Percentiles rank a stretch among this genome's conserved stretches.
Conservation (phyloP, 2,888 invertebrate species). For the Chrysolina americana region DNA sequence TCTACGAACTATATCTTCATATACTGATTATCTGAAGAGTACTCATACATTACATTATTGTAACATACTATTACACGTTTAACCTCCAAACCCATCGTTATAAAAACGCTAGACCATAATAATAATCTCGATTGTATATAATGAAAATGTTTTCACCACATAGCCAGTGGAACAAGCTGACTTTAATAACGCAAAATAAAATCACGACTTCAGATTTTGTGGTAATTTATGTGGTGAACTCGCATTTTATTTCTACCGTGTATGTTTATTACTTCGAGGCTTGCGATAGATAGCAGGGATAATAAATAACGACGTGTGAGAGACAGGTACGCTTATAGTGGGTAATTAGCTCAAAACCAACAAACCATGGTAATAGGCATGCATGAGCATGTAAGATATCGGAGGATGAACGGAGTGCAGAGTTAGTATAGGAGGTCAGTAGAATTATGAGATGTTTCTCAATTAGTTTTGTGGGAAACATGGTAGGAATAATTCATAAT, state of each 20-base stretch:
- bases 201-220: conserved; percentile 49
- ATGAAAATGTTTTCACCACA: conserved; percentile 48
- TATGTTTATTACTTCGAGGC: conserved; percentile 44
- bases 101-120: conserved; percentile 32
- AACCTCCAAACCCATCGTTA: conserved; percentile 32
- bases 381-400: conserved; percentile 35
- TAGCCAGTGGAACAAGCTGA: conserved; percentile 40
- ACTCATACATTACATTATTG: conserved; percentile 21
- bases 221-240: conserved; percentile 43
- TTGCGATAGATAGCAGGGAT: conserved; percentile 48
- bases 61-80: conserved; percentile 41
- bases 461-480: neutral
- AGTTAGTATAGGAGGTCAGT: conserved; percentile 4
- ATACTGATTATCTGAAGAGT: conserved; percentile 18
- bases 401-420: conserved; percentile 6
- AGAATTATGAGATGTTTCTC: neutral
- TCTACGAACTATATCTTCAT: conserved; percentile 7
- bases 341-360: conserved; percentile 57
- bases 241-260: conserved; percentile 44
- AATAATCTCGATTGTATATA: conserved; percentile 40
- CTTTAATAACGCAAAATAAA: conserved; percentile 49
- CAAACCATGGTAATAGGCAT: conserved; percentile 53
- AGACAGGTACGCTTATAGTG: conserved; percentile 51
- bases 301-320: conserved; percentile 56
- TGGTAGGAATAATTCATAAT: too few relatives aligned